These are phyloP conservation scores for Holothuria scabra DNA, from an alignment of 53 echinoderm and acorn worm species.

Conservation along the genomic window DNA sequence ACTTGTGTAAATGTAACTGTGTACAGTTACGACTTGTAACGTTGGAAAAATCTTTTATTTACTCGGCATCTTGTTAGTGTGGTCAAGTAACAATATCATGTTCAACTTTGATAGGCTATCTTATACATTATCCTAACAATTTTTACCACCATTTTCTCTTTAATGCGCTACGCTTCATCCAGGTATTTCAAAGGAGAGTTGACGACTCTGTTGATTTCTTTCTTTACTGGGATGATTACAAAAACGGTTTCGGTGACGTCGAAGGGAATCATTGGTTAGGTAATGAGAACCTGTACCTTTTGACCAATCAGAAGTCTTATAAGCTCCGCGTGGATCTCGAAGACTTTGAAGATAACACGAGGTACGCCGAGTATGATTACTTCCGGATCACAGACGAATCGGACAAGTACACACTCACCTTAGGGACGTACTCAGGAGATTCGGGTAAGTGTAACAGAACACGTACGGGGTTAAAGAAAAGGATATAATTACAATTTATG, in stretches of 20 bases:
- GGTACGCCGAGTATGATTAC: neutral
- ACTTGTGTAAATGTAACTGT: no score
- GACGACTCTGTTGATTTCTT: neutral
- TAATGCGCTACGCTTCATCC: no score
- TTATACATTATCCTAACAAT: no score
- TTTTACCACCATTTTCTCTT: no score
- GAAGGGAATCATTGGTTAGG: neutral
- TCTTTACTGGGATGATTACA: neutral
- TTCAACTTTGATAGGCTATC: no score
- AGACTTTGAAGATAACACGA: neutral
- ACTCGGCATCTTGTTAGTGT: no score
- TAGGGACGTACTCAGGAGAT: neutral
- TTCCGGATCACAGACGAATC: neutral
- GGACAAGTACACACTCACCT: neutral
- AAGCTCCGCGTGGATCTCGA: neutral
- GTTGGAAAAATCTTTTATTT: no score
- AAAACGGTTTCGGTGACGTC: neutral
- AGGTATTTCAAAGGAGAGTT: neutral
- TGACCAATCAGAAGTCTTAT: neutral
- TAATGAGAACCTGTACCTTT: neutral
- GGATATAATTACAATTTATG: no score
- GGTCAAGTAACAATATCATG: no score
- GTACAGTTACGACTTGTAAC: no score
- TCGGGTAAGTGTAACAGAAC: no score
- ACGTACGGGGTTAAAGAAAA: no score